Percentiles rank a stretch among this genome's conserved stretches.
Conservation (phyloP, 2,113 vertebrate genomes). For the Morone saxatilis region DNA sequence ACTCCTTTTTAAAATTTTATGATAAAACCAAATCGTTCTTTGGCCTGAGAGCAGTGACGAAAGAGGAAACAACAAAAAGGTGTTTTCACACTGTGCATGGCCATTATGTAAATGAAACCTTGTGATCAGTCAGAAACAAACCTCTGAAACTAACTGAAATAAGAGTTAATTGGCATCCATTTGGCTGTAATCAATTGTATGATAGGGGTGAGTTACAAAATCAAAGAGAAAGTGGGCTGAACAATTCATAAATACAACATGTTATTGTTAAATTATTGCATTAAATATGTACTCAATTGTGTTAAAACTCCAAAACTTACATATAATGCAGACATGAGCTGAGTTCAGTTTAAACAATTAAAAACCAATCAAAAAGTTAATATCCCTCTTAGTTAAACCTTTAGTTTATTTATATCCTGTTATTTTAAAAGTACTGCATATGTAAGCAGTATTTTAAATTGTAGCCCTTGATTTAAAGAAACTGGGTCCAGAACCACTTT, state of each 20-base stretch:
- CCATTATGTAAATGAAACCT: not conserved
- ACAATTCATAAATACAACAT: not conserved
- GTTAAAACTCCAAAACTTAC: not conserved
- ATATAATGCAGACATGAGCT: not conserved
- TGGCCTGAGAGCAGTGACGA: constrained; percentile 27
- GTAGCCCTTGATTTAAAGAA: constrained; percentile 19
- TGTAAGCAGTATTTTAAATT: not conserved
- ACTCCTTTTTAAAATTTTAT: not conserved
- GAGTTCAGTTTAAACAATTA: not conserved
- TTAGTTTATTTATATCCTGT: not conserved
- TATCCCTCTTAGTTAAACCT: not conserved
- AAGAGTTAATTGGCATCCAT: not conserved
- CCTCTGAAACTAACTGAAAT: not conserved
- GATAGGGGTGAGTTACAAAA: not conserved
- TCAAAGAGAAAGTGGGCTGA: not conserved
- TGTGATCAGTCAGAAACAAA: not conserved
- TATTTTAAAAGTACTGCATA: not conserved
- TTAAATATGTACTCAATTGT: not conserved
- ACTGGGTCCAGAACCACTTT: not conserved
- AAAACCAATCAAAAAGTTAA: not conserved
- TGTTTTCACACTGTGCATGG: not conserved
- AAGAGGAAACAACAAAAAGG: not conserved
- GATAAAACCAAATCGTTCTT: constrained; percentile 18
- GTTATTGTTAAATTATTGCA: not conserved
- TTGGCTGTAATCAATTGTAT: not conserved